Evolutionary conservation across 2,113 vertebrate genomes (phyloP).

Genomic region (Vulpes lagopus): DNA sequence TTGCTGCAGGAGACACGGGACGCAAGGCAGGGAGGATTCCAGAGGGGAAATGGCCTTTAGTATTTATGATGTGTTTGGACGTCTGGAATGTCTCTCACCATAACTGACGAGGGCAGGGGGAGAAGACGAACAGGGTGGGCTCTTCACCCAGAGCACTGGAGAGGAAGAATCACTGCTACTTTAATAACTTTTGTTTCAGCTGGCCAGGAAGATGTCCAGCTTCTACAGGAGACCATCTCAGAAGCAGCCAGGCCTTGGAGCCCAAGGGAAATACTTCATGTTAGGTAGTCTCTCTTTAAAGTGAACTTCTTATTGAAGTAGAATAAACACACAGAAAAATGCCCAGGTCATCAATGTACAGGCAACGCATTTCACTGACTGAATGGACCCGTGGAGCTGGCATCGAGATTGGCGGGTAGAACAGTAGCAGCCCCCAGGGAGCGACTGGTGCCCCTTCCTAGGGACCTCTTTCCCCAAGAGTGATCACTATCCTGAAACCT

Average conservation of each 20-base stretch:
- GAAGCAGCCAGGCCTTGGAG: not conserved
- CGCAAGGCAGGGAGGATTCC: not conserved
- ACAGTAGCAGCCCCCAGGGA: fast-evolving
- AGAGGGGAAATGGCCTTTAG: not conserved
- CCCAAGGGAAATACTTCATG: not conserved
- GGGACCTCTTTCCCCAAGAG: not conserved
- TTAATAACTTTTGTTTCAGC: fast-evolving
- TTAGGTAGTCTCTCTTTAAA: not conserved
- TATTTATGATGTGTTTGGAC: not conserved
- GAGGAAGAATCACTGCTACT: not conserved
- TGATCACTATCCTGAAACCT: not conserved
- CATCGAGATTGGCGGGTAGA: too few relatives aligned
- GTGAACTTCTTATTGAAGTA: not conserved
- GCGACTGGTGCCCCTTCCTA: fast-evolving
- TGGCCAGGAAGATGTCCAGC: not conserved
- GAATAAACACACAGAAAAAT: not conserved
- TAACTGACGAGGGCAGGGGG: not conserved
- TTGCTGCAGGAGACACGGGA: not conserved
- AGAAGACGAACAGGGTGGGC: not conserved
- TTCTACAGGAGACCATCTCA: not conserved
- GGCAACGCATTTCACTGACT: fast-evolving
- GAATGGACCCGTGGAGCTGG: fast-evolving
- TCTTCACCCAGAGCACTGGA: not conserved
- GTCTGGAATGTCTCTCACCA: not conserved
- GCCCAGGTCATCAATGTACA: not conserved